These are phyloP conservation scores for Orthonevra nobilis DNA, from an alignment of 2,888 invertebrate species.

Conservation along the genomic window DNA sequence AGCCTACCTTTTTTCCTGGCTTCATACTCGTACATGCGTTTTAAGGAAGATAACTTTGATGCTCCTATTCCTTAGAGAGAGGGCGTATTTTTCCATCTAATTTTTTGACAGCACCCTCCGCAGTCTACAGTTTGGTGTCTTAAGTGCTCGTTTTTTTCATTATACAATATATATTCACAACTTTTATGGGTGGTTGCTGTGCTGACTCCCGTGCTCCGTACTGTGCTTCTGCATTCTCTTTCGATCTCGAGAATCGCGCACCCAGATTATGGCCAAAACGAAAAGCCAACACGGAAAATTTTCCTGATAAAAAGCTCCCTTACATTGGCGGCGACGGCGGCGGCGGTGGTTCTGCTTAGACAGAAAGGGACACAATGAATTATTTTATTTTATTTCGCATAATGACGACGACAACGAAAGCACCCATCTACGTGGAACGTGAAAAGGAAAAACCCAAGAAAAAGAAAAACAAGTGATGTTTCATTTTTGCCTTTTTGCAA, in stretches of 20 bases:
- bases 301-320: constrained; percentile 14
- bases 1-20: too few species aligned
- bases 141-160: constrained; percentile 22
- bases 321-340: too few species aligned
- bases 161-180: constrained; percentile 47
- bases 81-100: constrained; percentile 13
- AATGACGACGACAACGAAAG: not conserved
- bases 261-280: not conserved
- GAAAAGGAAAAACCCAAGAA: constrained; percentile 2
- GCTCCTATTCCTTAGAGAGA: constrained; percentile 2
- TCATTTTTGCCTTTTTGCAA: not conserved
- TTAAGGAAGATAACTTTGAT: constrained; percentile 12
- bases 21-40: too few species aligned
- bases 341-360: too few species aligned
- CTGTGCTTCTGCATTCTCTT: constrained; percentile 36
- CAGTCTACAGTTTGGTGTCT: not conserved
- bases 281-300: not conserved
- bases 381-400: constrained; percentile 22
- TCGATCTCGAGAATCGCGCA: constrained; percentile 23
- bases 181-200: constrained; percentile 30
- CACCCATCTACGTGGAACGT: too few species aligned
- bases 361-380: constrained; percentile 35
- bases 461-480: not conserved
- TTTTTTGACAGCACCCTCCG: not conserved
- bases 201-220: too few species aligned